Percentiles rank a stretch among this genome's conserved stretches.
Evolutionary conservation across 1,140 invertebrate genomes (phyloP).

Genomic region (Nylanderia fulva): DNA sequence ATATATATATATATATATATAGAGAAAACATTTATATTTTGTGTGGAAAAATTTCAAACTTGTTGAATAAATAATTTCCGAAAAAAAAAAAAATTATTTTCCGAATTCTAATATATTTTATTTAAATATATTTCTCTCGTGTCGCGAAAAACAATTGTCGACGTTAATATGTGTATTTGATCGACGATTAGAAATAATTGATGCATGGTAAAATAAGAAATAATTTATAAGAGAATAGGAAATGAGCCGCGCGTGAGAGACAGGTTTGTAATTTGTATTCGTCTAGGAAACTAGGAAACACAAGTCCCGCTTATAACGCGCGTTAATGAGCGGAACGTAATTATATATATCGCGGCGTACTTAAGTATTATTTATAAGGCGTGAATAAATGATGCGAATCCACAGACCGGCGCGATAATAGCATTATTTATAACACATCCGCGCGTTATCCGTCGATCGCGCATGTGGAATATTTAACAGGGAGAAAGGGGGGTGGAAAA

Average conservation of each 20-base stretch:
- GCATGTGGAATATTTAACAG: background rate
- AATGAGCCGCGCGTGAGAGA: background rate
- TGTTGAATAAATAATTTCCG: too few species aligned
- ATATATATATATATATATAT: too few species aligned
- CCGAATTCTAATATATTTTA: too few species aligned
- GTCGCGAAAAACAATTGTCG: background rate
- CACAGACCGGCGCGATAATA: background rate
- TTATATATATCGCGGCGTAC: background rate
- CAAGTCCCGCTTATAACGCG: background rate
- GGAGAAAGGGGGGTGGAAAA: too few species aligned
- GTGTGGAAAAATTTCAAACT: too few species aligned
- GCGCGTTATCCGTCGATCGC: background rate
- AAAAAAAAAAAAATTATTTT: too few species aligned
- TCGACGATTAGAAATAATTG: background rate
- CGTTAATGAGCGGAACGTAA: background rate
- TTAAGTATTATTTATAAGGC: constrained; percentile 24
- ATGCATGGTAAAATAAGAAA: too few species aligned
- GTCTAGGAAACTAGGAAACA: background rate
- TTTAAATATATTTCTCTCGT: background rate
- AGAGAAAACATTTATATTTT: too few species aligned
- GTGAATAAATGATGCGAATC: background rate
- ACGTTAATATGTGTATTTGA: background rate
- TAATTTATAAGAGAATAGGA: constrained; percentile 16
- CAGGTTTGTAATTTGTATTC: constrained; percentile 29
- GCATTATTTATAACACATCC: background rate